Base-by-base conservation (phyloP, 1,140 invertebrate genomes). In the Neodiprion virginianus region DNA sequence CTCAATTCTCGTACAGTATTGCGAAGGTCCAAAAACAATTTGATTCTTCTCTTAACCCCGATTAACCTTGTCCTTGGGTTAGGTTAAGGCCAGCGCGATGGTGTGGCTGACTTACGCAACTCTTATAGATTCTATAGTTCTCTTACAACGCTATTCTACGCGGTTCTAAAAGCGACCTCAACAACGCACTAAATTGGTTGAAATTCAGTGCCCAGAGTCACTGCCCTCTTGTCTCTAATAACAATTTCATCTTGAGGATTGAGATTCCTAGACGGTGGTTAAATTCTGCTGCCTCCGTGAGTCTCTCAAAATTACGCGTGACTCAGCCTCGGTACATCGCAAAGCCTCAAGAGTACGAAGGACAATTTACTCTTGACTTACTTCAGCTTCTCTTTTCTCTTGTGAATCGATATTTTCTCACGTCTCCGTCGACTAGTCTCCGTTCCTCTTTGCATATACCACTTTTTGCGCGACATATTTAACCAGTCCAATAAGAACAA, bases 31-130 rank as follows among this genome's bases (percentile, higher is more conserved):
- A 61, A 61, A 61, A 61, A 61, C 53, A 61, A 61, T 61, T 61
- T 61, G 53, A 61, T 61, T 61, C 53, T 61, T 61, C 53, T 61
- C 11, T 61, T 61, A 61, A 61, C 53, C 53, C 53, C 53, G 53
- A 61, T 61, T 61, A 61, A 61, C 53, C 53, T 61, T 61, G 53
- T 61, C 53, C 53, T 61, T 61, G 11, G 53, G 53, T 61, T 61
- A 61, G 53, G 53, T 61, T 61, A 61, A 17, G 53, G 53, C 5
- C n/a, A 17, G n/a, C 11, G 53, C 11, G 53, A 14, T 61, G 11
- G n/a, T 61, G 53, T 7, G 53, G 53, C 53, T 40, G 28, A 40
- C 28, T 61, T 61, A 61, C 53, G 53, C 53, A 61, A 61, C 53
- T 61, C 53, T 61, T 61, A 61, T 61, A 61, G 8, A 61, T 61